phyloP scores from a whole-genome alignment of 2,888 invertebrate species.

The Epinotia brunnichana region DNA sequence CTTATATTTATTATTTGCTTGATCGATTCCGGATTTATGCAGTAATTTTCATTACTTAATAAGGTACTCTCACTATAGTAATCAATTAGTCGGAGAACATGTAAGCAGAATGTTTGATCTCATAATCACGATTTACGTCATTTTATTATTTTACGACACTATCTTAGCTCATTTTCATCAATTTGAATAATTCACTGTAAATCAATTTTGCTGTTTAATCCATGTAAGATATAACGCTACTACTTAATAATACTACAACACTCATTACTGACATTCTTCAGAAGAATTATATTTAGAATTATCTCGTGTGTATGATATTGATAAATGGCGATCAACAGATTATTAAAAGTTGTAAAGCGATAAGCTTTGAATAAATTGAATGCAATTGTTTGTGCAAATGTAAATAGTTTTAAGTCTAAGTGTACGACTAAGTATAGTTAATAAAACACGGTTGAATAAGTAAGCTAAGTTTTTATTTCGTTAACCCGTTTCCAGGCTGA shows the following conservation, averaged over 20 bases:
- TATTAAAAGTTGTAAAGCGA: too few relatives aligned
- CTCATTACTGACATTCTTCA: too few relatives aligned
- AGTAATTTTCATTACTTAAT: not conserved
- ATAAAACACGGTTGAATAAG: too few relatives aligned
- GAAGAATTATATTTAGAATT: not conserved
- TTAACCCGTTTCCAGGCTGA: too few relatives aligned
- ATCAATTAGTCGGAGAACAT: not conserved
- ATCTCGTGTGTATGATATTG: not conserved
- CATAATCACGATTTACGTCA: not conserved
- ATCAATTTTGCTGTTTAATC: too few relatives aligned
- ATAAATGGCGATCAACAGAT: not conserved
- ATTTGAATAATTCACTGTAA: too few relatives aligned
- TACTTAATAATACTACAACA: not conserved
- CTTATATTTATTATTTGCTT: not conserved
- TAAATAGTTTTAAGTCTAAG: slow-evolving; percentile 8
- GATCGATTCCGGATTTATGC: not conserved
- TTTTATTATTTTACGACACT: too few relatives aligned
- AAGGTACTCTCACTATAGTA: not conserved
- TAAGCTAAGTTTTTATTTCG: too few relatives aligned
- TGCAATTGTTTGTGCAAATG: slow-evolving; percentile 4
- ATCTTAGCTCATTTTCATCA: too few relatives aligned
- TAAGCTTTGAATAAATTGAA: not conserved
- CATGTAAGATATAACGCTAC: too few relatives aligned
- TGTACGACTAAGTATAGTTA: not conserved
- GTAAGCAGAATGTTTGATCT: not conserved